Evolutionary conservation across 1,140 invertebrate genomes (phyloP), one percentile per base, ranked within the genome.

Genomic region (Sminthurides bifidus): DNA sequence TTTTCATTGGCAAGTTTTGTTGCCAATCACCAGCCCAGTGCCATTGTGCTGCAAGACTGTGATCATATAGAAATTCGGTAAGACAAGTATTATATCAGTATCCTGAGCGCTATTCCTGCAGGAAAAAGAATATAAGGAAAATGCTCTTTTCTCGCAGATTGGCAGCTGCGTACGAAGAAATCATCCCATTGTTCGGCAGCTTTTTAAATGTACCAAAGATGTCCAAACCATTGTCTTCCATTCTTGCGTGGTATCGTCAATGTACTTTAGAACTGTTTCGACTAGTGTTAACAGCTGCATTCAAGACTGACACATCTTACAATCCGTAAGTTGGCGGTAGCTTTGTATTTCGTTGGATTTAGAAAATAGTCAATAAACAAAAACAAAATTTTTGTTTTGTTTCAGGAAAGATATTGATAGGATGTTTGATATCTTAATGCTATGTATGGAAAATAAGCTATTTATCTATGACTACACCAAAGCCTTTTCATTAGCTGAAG

Each of bases 1-100:
- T 52, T 66, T 17, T 74, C 73, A 6, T 51, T 76, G 23, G 63
- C 67, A 27, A 59, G 64, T 40, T 75, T 76, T 61, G 27, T 75
- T 12, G 68, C 72, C 27, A 59, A 73, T 37, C 73, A 70, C 61
- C 69, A 71, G 27, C 52, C 63, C 26, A 70, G 68, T 14, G 66
- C 67, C 35, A 33, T 61, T 19, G 40, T 65, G 10, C 68, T 74
- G 43, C 62, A 68, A 51, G 33, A 65, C 23, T 55, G 23, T 53
- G 52, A 52, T 26, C 31, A 46, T 43, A 54, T 55, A 21, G 14
- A 52, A 17, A 4, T 51, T 3, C 56, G 53, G 59, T 60, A 49
- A 23, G 45, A 19, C 52, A 1, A 41, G 35, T 2, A 44, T 38
- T 48, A 44, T 31, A 26, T 52, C 10, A 26, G 19, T 48, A 26